phyloP scores from a whole-genome alignment of 1,140 invertebrate genomes.

The Eriosoma lanigerum region DNA sequence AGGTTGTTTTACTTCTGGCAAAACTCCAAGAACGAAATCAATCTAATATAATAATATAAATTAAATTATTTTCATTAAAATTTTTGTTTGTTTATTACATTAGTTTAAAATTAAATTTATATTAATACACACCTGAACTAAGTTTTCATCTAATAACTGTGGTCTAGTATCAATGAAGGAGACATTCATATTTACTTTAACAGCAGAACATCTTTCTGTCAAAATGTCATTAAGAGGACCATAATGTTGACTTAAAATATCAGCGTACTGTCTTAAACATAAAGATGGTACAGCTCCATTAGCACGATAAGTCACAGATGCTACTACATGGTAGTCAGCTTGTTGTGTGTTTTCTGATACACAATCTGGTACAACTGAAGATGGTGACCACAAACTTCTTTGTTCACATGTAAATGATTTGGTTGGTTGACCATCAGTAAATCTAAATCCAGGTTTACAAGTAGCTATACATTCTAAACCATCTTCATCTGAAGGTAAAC shows the following conservation, averaged over 20 bases:
- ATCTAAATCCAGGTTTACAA: conserved; percentile 82
- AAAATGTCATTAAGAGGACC: conserved; percentile 76
- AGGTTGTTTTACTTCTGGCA: conserved; percentile 81
- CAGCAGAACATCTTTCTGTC: conserved; percentile 87
- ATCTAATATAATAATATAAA: conserved; percentile 32
- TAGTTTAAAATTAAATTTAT: not conserved
- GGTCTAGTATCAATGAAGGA: conserved; percentile 81
- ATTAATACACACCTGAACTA: conserved; percentile 66
- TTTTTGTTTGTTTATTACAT: not conserved
- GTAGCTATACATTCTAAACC: conserved; percentile 87
- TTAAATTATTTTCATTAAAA: not conserved
- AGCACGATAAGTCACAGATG: conserved; percentile 84
- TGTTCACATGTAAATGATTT: conserved; percentile 84
- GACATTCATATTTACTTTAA: conserved; percentile 93
- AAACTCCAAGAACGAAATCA: conserved; percentile 60
- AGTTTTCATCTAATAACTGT: conserved; percentile 77
- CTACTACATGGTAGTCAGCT: conserved; percentile 88
- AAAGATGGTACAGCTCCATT: conserved; percentile 81
- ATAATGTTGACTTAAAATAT: conserved; percentile 80
- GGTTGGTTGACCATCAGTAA: conserved; percentile 84
- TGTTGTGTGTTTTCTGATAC: conserved; percentile 91
- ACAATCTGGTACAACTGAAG: conserved; percentile 87
- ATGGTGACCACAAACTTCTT: conserved; percentile 77
- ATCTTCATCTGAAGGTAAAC: conserved; percentile 76
- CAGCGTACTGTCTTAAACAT: conserved; percentile 84